Percentiles rank a stretch among this genome's conserved stretches.
Evolutionary conservation across 2,797 vertebrate genomes (phyloP).

Genomic region (Ceryle rudis): DNA sequence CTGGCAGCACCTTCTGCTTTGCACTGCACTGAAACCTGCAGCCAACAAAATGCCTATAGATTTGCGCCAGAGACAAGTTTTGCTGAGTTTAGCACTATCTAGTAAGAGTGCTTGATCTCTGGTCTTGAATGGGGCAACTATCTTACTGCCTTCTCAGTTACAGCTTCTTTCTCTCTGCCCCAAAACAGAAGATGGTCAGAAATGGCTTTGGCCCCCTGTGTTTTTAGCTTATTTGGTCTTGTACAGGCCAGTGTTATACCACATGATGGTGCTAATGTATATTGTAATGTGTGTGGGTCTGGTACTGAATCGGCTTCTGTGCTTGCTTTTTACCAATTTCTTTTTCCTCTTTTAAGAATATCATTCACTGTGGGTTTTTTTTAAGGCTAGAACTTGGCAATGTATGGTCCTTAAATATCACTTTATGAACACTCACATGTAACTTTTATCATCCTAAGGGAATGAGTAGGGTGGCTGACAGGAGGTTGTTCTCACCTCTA

Average conservation of each 20-base stretch:
- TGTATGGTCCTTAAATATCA: not conserved
- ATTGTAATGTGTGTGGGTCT: not conserved
- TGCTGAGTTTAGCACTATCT: not conserved
- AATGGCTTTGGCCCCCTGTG: not conserved
- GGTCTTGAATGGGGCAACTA: not conserved
- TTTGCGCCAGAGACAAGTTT: not conserved
- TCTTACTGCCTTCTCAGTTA: not conserved
- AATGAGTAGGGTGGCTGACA: not conserved
- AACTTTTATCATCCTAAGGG: not conserved
- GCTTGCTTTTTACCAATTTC: not conserved
- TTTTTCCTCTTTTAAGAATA: not conserved
- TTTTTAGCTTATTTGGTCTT: not conserved
- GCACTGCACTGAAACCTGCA: not conserved
- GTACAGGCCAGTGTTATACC: slow-evolving; percentile 10
- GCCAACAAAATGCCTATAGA: not conserved
- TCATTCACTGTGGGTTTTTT: not conserved
- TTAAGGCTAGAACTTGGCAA: not conserved
- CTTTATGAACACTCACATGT: not conserved
- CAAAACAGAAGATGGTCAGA: not conserved
- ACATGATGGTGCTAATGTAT: slow-evolving; percentile 75
- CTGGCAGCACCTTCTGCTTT: not conserved
- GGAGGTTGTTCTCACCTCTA: not conserved
- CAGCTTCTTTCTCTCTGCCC: not conserved
- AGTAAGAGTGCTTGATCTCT: not conserved
- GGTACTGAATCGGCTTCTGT: not conserved